These are phyloP conservation scores for Porites australiensis DNA, from an alignment of 64 coral and sea anemone species.

Conservation along the genomic window DNA sequence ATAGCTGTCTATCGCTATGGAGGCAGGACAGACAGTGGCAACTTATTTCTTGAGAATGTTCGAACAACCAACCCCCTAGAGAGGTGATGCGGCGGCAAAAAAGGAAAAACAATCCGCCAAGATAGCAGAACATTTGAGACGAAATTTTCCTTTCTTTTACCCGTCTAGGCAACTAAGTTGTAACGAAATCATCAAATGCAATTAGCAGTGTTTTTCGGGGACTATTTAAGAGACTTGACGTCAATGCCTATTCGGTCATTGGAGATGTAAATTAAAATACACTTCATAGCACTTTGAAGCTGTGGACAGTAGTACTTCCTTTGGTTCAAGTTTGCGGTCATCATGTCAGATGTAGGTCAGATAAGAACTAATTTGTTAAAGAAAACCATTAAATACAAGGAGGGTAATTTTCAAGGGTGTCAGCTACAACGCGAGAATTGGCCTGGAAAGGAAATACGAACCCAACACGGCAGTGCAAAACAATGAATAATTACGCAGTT, in stretches of 20 bases:
- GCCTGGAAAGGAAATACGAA: not conserved
- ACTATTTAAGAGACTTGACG: not conserved
- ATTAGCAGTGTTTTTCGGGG: slow-evolving; percentile 8
- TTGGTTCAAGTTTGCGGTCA: slow-evolving; percentile 7
- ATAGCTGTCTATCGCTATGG: slow-evolving; percentile 12
- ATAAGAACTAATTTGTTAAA: not conserved
- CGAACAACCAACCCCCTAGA: slow-evolving; percentile 9
- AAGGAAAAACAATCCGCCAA: not conserved
- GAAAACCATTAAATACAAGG: not conserved
- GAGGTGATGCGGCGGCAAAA: not conserved
- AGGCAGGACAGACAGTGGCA: not conserved
- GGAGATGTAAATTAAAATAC: slow-evolving; percentile 44
- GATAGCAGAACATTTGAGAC: not conserved
- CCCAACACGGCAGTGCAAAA: not conserved
- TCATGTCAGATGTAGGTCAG: not conserved
- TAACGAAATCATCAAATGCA: slow-evolving; percentile 20
- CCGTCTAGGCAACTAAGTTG: not conserved
- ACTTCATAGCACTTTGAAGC: slow-evolving; percentile 20
- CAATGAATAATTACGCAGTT: not conserved
- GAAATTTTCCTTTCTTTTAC: not conserved
- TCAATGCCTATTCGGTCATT: not conserved
- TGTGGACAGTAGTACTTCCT: slow-evolving; percentile 13
- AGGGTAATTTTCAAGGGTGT: not conserved
- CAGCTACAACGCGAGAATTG: not conserved
- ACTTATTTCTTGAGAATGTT: not conserved